A percentile compares a stretch with the other conserved stretches of the same genome.
These are phyloP conservation scores for Notodonta ziczac DNA, from an alignment of 2,888 invertebrate genomes.

Conservation along the genomic window DNA sequence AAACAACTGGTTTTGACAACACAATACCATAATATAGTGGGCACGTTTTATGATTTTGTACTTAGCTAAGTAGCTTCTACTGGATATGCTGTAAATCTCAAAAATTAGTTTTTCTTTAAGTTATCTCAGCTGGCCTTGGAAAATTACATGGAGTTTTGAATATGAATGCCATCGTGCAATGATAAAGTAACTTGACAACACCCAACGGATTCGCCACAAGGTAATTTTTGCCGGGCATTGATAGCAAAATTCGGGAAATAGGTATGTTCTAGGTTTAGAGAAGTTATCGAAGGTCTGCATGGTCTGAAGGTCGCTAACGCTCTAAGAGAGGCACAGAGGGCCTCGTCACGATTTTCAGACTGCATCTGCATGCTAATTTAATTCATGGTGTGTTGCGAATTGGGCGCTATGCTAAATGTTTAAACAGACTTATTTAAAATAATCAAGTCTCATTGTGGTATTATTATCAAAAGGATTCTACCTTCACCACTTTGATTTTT, in stretches of 20 bases:
- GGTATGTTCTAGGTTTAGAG: conserved; percentile 16
- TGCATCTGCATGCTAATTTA: conserved; percentile 60
- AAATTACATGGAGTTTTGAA: conserved; percentile 21
- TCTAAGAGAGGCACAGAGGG: conserved; percentile 43
- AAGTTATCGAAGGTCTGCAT: conserved; percentile 27
- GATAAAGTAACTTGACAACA: conserved; percentile 11
- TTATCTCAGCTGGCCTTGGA: conserved; percentile 17
- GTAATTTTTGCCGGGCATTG: conserved; percentile 16
- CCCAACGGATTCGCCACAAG: conserved; percentile 26
- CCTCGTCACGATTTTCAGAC: conserved; percentile 65
- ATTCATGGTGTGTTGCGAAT: conserved; percentile 66
- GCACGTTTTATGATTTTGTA: conserved; percentile 17
- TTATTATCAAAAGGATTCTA: too few species aligned
- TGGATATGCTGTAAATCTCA: not conserved
- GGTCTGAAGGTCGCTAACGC: conserved; percentile 36
- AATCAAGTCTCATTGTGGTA: conserved; percentile 8
- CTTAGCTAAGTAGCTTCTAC: not conserved
- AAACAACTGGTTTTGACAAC: conserved; percentile 27
- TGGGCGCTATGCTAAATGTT: conserved; percentile 51
- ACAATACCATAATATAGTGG: conserved; percentile 38
- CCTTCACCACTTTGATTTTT: too few species aligned
- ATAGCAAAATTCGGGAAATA: conserved; percentile 21
- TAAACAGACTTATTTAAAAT: conserved; percentile 37
- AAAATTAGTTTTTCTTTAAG: not conserved
- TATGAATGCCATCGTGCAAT: conserved; percentile 20